phyloP scores from a whole-genome alignment of 2,113 vertebrate genomes.

The Equus quagga region DNA sequence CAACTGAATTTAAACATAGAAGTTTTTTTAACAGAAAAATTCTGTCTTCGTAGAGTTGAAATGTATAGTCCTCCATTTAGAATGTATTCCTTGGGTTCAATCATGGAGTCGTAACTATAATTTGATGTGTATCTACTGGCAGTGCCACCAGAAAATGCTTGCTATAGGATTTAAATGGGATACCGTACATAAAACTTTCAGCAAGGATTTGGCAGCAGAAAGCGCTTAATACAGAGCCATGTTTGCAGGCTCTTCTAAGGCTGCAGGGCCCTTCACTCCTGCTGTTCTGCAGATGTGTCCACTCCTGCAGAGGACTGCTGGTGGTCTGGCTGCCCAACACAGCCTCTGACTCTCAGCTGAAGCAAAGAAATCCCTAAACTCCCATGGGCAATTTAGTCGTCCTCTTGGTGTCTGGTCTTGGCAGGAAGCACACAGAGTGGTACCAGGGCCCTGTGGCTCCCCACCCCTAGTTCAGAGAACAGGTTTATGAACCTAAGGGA shows the following conservation, averaged over 20 bases:
- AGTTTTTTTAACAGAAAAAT: constrained; percentile 4
- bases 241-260: neutral
- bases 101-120: neutral
- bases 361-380: neutral
- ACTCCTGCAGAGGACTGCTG: neutral
- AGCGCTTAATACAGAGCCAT: neutral
- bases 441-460: neutral
- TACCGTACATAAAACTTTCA: neutral
- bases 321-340: neutral
- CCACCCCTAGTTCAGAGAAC: neutral
- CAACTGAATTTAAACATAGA: constrained; percentile 25
- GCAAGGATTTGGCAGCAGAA: neutral
- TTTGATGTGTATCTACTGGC: neutral
- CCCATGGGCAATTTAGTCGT: neutral
- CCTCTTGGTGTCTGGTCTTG: neutral
- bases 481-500: neutral
- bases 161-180: neutral
- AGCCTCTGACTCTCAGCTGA: neutral
- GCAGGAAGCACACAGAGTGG: neutral
- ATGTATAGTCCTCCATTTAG: neutral
- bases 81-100: neutral
- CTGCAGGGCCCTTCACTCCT: neutral
- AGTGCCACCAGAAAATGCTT: constrained; percentile 14
- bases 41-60: constrained; percentile 5
- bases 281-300: neutral